Conservation (phyloP, 2,113 vertebrate genomes). For the Orcinus orca region DNA sequence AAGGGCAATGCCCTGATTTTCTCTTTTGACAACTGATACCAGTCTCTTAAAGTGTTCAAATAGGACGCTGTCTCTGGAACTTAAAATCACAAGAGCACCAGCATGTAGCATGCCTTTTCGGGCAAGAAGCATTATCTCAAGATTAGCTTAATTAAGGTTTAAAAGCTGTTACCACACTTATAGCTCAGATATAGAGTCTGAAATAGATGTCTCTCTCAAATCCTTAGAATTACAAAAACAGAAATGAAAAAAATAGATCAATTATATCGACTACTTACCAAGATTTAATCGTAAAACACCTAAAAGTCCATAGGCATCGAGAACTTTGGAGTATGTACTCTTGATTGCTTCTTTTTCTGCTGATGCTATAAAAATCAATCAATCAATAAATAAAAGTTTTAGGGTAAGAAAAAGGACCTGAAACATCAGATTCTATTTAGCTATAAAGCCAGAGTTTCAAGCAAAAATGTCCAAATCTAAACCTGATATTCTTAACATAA, state of each 20-base stretch:
- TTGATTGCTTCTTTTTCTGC: conserved; percentile 98
- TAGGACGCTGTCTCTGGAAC: not conserved
- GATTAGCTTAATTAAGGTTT: not conserved
- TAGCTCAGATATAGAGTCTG: not conserved
- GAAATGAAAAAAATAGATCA: not conserved
- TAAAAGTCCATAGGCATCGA: conserved; percentile 96
- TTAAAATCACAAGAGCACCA: not conserved
- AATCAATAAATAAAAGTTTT: not conserved
- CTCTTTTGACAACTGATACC: not conserved
- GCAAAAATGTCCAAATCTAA: not conserved
- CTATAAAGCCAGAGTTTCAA: conserved; percentile 23
- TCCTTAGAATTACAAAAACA: conserved; percentile 9
- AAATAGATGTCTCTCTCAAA: not conserved
- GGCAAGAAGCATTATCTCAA: not conserved
- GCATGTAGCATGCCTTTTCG: not conserved
- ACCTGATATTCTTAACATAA: not conserved
- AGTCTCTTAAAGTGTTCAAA: not conserved
- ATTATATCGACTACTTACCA: conserved; percentile 84
- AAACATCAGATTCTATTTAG: conserved; percentile 16
- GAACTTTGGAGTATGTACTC: conserved; percentile 91
- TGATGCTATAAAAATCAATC: conserved; percentile 78
- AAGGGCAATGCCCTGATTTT: not conserved
- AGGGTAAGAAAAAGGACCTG: conserved; percentile 19
- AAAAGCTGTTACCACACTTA: not conserved
- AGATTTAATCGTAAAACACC: conserved; percentile 96